Base-by-base conservation (phyloP, 2,888 invertebrate genomes). In the Xanthorhoe designata region DNA sequence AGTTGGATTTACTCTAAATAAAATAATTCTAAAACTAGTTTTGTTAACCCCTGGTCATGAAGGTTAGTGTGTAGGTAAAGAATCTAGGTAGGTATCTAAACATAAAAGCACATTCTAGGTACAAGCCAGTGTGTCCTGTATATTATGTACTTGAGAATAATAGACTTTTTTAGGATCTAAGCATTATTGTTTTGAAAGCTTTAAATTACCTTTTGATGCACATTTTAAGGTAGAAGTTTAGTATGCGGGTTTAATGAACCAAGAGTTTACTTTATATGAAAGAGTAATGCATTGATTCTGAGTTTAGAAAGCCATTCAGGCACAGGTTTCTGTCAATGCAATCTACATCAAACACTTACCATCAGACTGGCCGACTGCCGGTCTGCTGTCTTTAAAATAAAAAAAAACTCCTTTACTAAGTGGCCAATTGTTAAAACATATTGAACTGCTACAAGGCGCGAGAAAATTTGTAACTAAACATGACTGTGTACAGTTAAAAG, bases 351-450 rank as follows among this genome's bases (percentile, higher is more conserved):
- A 57, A 52, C 63, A 74, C 74, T 74, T 72, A 74, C 74, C 74
- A 74, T 74, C 74, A 74, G 74, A 74, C 74, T 62, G 74, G 74
- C 71, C 74, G 71, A 72, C 74, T 72, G 74, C 72, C 74, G 65
- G 72, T 74, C 74, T 74, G 72, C 74, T 56, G 71, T 71, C 74
- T 74, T 74, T 70, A 72, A 74, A 74, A 71, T 68, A 68, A 70
- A 74, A 71, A 24, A 70, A 61, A 54, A 52, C 35, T 19, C 68
- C 66, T 70, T 70, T 69, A 73, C 67, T 69, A 69, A 64, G 56
- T 69, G 63, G 72, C 74, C 70, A 74, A 71, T 74, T 72, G 13
- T 29, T 51, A 68, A 70, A 69, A 62, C 42, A 63, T 52, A 69
- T 70, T 42, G 32, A 65, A 64, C 59, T 57, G 49, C 72, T 74